Evolutionary conservation across 2,797 vertebrate genomes (phyloP), one percentile per base, ranked within the genome.

Genomic region (Fistularia tabacaria): DNA sequence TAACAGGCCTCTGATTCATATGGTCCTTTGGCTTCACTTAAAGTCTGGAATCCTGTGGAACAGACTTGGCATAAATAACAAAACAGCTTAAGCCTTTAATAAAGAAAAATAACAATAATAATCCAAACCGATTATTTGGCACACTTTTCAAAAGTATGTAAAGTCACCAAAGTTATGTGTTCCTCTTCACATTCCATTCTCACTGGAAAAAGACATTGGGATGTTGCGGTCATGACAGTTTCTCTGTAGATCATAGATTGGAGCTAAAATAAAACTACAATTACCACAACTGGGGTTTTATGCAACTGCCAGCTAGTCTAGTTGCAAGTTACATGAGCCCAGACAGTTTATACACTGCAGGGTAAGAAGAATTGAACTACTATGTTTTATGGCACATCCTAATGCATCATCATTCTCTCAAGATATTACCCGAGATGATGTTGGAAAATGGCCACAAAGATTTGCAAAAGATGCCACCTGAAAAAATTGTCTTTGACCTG

Each of bases 1-100:
- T 36, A 75, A 70, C 64, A 65, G 64, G 58, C 13, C 39, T 46
- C 51, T 54, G 50, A 77, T 76, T 68, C 63, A 72, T 64, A 62
- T 25, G 25, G n/a, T 14, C 11, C 38, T 47, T 65, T 64, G 55
- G 47, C 43, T 48, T 49, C 38, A 56, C 57, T 51, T 36, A 62
- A 59, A 48, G 49, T 51, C 47, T 61, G 59, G 25, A 54, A 57
- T 36, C 14, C 49, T 54, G 42, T 15, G 43, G 14, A 62, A 44
- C 45, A 48, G 57, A 25, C 63, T 75, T 71, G 66, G 69, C 74
- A 58, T 46, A 62, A 47, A 51, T 41, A 14, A 49, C 15, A 38
- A 51, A 63, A 58, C 40, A 44, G 63, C 55, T 61, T 70, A 38
- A 65, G 52, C 8, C 61, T 61, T 59, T 47, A 59, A 71, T 73